Conservation (phyloP, 1,140 invertebrate species). For the Steinernema feltiae region DNA sequence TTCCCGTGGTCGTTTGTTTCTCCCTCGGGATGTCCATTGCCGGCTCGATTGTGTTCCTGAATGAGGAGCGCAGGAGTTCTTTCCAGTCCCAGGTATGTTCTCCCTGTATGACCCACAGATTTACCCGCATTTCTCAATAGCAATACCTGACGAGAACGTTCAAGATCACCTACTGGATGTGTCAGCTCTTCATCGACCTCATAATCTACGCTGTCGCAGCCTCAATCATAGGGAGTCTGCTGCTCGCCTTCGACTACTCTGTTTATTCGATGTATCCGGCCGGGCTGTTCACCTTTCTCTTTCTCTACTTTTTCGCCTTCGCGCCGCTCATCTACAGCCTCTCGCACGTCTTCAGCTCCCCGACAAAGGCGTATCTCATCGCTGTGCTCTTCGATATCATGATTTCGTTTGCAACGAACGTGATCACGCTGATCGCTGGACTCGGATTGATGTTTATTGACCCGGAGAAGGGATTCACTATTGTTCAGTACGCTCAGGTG, state of each 20-base stretch:
- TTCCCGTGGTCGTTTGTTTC: slow-evolving; percentile 7
- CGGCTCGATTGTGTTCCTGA: background rate
- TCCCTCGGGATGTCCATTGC: background rate
- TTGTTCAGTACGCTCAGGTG: background rate
- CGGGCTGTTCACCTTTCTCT: background rate
- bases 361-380: background rate
- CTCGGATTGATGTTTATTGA: background rate
- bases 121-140: background rate
- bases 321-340: background rate
- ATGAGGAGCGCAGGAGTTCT: background rate
- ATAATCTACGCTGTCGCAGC: background rate
- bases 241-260: background rate
- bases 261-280: background rate
- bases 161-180: background rate
- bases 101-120: background rate
- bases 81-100: background rate
- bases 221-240: background rate
- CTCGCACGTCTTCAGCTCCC: background rate
- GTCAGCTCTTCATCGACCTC: background rate
- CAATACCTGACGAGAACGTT: background rate
- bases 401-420: background rate
- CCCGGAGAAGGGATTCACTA: background rate
- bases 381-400: background rate
- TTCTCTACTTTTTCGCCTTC: background rate
- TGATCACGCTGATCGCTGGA: background rate